Conservation (phyloP, 1,140 invertebrate species). For the Akabosia matsudoensis region DNA sequence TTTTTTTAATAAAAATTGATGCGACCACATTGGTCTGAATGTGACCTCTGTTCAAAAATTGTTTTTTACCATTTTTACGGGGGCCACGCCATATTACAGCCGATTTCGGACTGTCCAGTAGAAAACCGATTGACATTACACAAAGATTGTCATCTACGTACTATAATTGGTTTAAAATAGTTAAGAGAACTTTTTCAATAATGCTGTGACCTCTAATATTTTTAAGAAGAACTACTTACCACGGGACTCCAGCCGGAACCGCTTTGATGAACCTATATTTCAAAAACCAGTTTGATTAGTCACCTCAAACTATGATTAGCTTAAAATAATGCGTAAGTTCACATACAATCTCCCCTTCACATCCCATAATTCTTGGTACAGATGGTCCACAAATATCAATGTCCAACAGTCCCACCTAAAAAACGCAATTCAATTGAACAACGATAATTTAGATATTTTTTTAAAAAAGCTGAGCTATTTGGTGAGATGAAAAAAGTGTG, state of each 20-base stretch:
- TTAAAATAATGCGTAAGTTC: conserved; percentile 36
- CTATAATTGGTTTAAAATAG: conserved; percentile 51
- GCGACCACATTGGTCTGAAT: not conserved
- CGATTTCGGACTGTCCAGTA: conserved; percentile 74
- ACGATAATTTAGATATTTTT: not conserved
- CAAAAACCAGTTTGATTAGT: not conserved
- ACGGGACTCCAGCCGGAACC: conserved; percentile 96
- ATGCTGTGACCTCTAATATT: not conserved
- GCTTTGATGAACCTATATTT: conserved; percentile 78
- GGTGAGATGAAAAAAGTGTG: too few relatives aligned
- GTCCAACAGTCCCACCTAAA: conserved; percentile 84
- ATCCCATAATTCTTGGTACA: conserved; percentile 60
- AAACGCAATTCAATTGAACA: conserved; percentile 28
- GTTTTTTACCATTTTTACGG: conserved; percentile 76
- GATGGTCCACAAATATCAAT: conserved; percentile 90
- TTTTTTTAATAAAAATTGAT: too few relatives aligned
- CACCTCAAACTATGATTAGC: too few relatives aligned
- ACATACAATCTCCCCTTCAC: conserved; percentile 57
- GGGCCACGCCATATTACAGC: conserved; percentile 95
- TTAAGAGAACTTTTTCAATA: not conserved
- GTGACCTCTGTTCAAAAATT: conserved; percentile 15
- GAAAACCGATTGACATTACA: conserved; percentile 90
- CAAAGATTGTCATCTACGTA: conserved; percentile 81
- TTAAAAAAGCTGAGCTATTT: not conserved
- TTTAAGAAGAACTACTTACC: conserved; percentile 53